These are phyloP conservation scores for Blera fallax DNA, from an alignment of 2,888 invertebrate genomes.

Conservation along the genomic window DNA sequence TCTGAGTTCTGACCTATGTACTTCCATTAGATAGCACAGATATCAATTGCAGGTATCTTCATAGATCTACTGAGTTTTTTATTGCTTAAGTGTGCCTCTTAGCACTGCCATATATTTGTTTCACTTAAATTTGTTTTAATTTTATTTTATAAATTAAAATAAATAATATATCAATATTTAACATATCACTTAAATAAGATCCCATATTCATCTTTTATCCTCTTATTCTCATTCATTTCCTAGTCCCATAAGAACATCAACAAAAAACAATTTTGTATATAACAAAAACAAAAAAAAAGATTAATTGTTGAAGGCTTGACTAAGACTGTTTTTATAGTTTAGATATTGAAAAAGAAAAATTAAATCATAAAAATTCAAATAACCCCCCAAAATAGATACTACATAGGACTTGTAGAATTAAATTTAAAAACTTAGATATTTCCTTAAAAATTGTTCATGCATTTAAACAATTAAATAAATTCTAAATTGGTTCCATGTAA, in stretches of 20 bases:
- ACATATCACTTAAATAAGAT: slow-evolving; percentile 59
- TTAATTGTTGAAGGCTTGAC: slow-evolving; percentile 74
- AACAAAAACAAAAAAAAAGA: slow-evolving; percentile 28
- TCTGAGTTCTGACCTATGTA: too few species aligned
- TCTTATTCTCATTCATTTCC: slow-evolving; percentile 5
- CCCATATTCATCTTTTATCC: slow-evolving; percentile 3
- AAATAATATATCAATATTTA: slow-evolving; percentile 56
- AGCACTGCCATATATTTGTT: not conserved
- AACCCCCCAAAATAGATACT: slow-evolving; percentile 41
- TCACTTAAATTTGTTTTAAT: too few species aligned
- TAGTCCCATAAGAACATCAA: not conserved
- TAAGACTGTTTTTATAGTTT: slow-evolving; percentile 76
- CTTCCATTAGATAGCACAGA: too few species aligned
- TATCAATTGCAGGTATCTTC: too few species aligned
- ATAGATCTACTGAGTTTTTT: too few species aligned
- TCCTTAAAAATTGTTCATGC: slow-evolving; percentile 27
- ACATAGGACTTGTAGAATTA: slow-evolving; percentile 27
- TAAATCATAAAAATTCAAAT: slow-evolving; percentile 13
- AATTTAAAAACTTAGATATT: slow-evolving; percentile 17
- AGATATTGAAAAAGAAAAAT: slow-evolving; percentile 28
- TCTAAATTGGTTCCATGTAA: slow-evolving; percentile 37
- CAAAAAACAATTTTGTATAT: slow-evolving; percentile 32
- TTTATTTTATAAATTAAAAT: not conserved
- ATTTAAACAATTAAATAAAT: slow-evolving; percentile 38
- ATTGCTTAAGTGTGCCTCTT: too few species aligned